These are phyloP conservation scores for Operophtera brumata DNA, from an alignment of 2,888 invertebrate species.

Conservation along the genomic window DNA sequence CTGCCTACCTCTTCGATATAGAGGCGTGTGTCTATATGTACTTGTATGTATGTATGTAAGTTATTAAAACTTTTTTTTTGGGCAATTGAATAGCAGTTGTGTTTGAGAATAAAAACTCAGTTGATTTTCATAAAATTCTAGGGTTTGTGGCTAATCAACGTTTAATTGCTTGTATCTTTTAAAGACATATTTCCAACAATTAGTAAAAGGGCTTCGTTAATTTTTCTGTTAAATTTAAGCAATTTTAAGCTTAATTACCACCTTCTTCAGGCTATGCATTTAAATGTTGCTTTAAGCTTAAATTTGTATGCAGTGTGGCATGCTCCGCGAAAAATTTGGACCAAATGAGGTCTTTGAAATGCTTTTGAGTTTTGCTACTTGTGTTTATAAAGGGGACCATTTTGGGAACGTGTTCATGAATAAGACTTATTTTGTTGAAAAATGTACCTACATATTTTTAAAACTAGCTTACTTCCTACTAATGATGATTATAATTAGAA, in stretches of 20 bases:
- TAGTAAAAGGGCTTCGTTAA: slow-evolving; percentile 12
- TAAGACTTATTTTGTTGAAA: too few relatives aligned
- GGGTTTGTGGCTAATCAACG: too few relatives aligned
- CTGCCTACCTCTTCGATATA: too few relatives aligned
- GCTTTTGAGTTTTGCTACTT: slow-evolving; percentile 15
- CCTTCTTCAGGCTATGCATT: slow-evolving; percentile 61
- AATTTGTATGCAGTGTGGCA: slow-evolving; percentile 26
- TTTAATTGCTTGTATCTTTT: not conserved
- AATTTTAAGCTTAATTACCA: slow-evolving; percentile 25
- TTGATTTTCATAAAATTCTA: too few relatives aligned
- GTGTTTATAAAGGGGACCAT: slow-evolving; percentile 12
- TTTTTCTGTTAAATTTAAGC: slow-evolving; percentile 21
- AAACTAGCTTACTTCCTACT: too few relatives aligned
- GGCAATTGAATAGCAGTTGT: too few relatives aligned
- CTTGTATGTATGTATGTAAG: too few relatives aligned
- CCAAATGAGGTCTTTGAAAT: slow-evolving; percentile 18
- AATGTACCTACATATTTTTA: too few relatives aligned
- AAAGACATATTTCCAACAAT: slow-evolving; percentile 10
- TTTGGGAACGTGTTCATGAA: slow-evolving; percentile 3
- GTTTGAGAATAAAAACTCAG: too few relatives aligned
- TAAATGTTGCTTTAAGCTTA: slow-evolving; percentile 65
- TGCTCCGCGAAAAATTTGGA: slow-evolving; percentile 21
- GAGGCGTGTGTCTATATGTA: too few relatives aligned
- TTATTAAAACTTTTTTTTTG: too few relatives aligned
- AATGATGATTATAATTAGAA: too few relatives aligned